Base-by-base conservation (phyloP, 2,113 vertebrate species). In the Leptodactylus fuscus region DNA sequence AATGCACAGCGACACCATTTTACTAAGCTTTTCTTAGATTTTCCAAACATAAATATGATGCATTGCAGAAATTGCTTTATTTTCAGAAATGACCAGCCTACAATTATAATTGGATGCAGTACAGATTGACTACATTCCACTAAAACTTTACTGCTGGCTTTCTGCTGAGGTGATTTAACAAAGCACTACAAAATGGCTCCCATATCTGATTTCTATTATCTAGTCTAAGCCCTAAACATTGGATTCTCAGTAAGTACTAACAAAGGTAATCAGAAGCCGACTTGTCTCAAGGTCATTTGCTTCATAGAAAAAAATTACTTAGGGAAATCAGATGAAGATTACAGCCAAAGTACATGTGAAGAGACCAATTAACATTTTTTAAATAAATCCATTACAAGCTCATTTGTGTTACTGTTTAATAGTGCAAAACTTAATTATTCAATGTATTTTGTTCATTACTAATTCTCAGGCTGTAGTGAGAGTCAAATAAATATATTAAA, bases 1-100 rank as follows among this genome's bases (percentile, higher is more conserved):
- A 22, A 0, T 38, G 53, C 32, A 88, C 9, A 5, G 34, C 81
- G 81, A 65, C 13, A 81, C 81, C 1, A 2, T 87, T 38, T 51
- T 86, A n/a, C 20, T 12, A 51, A 41, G 7, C 88, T 84, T 79
- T 85, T 81, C 83, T 69, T 87, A 85, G 86, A 20, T 1, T 12
- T 87, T 3, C 0, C 85, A 81, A 86, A 79, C 22, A 48, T 81
- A 76, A 87, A 81, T 53, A 85, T 87, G 32, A 85, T 16, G 11
- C 10, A 48, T 69, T 87, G 44, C 51, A 67, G n/a, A 88, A 88
- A 69, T 78, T 87, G 24, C 87, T 89, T 9, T 22, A 88, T 41
- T n/a, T 87, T 48, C 87, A 88, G 87, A 88, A 87, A 83, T 83
- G 89, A 87, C 85, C 62, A 84, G 82, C 78, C 36, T 87, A 41